Evolutionary conservation across 2,888 invertebrate genomes (phyloP), one percentile per base, ranked within the genome.

Genomic region (Hypselothyrea guttata): DNA sequence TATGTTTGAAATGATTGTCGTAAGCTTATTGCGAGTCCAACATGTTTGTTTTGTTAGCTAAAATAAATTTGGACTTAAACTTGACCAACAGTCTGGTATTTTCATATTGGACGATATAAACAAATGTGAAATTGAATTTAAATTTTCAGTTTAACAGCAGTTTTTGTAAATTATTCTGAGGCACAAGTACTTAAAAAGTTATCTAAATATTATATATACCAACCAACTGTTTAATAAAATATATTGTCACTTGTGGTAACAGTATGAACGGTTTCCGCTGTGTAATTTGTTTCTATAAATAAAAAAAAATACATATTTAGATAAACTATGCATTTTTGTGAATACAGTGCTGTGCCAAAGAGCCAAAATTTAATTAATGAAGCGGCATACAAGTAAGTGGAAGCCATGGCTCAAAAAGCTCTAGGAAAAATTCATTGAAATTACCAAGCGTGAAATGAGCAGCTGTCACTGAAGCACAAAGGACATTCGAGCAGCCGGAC

Each of bases 371-470:
- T 67, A 85, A 76, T 79, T 86, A 67, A 71, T 76, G 77, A 65
- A 68, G 53, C 63, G 42, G 44, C 77, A 65, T 48, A 65, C 59
- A 73, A 71, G 68, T 67, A 65, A 48, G 47, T 56, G 51, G 65
- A 33, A 61, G 42, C 41, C 44, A 61, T 59, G 60, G 72, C 71
- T 66, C 57, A 55, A 59, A 59, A 48, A 44, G 37, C 59, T 57
- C 56, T 54, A 34, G 47, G 41, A 52, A 54, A 59, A 85, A 85
- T 79, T 79, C 86, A 81, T 81, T 86, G 86, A 86, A 86, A 81
- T 74, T 81, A 81, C 75, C 69, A 62, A 81, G 82, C 81, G 84
- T 81, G 81, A 81, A 81, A 81, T 81, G 86, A 81, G 82, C 86
- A 86, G 77, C 84, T 81, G 81, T 86, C 81, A 86, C 77, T 67